Percentiles rank a stretch among this genome's conserved stretches.
Evolutionary conservation across 2,113 vertebrate species (phyloP).

Genomic region (Corynorhinus townsendii): DNA sequence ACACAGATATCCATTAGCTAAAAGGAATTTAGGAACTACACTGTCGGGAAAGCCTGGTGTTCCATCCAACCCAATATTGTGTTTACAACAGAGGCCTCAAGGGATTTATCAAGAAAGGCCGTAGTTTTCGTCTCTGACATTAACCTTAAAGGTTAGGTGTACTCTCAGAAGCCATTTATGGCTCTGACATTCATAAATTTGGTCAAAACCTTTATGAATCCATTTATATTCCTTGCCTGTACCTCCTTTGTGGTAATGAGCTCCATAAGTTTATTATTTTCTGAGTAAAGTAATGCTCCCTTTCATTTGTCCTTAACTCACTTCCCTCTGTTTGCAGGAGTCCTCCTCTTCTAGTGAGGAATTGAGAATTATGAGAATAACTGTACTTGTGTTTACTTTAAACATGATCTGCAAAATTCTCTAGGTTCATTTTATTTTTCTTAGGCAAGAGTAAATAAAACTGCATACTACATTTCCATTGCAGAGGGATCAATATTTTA

Average conservation of each 20-base stretch:
- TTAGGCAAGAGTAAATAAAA: constrained; percentile 26
- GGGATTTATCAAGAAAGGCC: constrained; percentile 51
- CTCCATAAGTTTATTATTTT: constrained; percentile 52
- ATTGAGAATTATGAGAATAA: not conserved
- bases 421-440: not conserved
- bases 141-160: constrained; percentile 70
- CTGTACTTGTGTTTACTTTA: not conserved
- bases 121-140: constrained; percentile 52
- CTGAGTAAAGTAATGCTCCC: constrained; percentile 7
- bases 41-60: not conserved
- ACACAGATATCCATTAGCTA: not conserved
- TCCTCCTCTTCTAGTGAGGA: not conserved
- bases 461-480: not conserved
- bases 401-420: not conserved
- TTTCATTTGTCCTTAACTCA: constrained; percentile 45
- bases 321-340: not conserved
- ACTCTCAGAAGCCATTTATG: constrained; percentile 63
- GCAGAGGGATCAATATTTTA: constrained; percentile 1
- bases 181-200: constrained; percentile 74
- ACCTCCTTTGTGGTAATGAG: constrained; percentile 58
- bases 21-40: not conserved
- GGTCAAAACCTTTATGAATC: constrained; percentile 69
- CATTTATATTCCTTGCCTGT: constrained; percentile 60
- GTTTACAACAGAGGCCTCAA: constrained; percentile 38
- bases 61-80: not conserved